Evolutionary conservation across 2,888 invertebrate genomes (phyloP), one percentile per base, ranked within the genome.

Genomic region (Cephus nigrinus): DNA sequence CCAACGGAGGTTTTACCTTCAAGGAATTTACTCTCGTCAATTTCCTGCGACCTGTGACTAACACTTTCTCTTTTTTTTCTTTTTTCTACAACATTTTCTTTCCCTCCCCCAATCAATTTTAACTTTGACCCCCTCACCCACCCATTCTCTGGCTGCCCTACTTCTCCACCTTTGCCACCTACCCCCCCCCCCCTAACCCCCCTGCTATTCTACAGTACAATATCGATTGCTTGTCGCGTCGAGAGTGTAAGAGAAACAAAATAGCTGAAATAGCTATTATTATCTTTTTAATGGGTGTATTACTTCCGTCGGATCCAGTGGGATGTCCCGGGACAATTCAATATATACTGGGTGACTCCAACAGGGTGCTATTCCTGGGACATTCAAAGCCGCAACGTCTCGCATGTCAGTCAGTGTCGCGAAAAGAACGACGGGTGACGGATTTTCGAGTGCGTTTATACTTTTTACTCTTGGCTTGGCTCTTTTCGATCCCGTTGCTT

Each of bases 271-370:
- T 9, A 23, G 55, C 23, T 55, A 55, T 55, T 11, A 75, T 75
- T 4, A 32, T 40, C 74, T 30, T 71, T 71, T 12, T n/a, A 15
- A 72, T 73, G 12, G 68, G 15, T 68, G 12, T 75, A 76, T 83
- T 83, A 86, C 88, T 40, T 84, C 82, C 76, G 81, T 82, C 0
- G 84, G 83, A 31, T 88, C 84, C 36, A 92, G 76, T 3, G 92
- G 92, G 75, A 91, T 87, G 76, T 92, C 90, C 73, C 92, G 88
- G 1, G 89, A 88, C 83, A 91, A 89, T 34, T 89, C 88, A 3
- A 92, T 86, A 55, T 92, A 85, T 78, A 92, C 84, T 31, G 86
- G 83, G 81, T 92, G 92, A 73, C 84, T 85, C 88, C 88, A 91
- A 69, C 90, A 91, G 3, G 90, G 89, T 3, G 90, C 83, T n/a